These are phyloP conservation scores for Vimba vimba DNA, from an alignment of 2,113 vertebrate species.

Conservation along the genomic window DNA sequence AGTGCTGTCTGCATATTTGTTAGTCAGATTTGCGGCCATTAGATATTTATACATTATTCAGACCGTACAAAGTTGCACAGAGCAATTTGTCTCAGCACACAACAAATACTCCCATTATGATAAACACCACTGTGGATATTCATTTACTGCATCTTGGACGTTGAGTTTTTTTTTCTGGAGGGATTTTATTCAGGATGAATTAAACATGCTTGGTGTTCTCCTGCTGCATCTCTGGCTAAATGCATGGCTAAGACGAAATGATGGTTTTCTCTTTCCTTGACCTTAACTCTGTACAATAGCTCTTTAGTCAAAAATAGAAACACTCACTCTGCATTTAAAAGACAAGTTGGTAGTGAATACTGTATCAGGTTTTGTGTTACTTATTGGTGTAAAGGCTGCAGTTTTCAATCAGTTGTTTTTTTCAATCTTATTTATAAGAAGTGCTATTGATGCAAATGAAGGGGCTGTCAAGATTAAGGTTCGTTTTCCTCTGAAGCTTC, in stretches of 20 bases:
- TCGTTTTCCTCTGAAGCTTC: neutral
- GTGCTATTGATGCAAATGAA: neutral
- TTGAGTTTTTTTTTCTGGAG: neutral
- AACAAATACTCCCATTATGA: neutral
- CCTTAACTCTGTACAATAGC: neutral
- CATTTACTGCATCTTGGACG: neutral
- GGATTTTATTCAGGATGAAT: too few species aligned
- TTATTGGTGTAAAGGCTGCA: neutral
- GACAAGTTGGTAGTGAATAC: neutral
- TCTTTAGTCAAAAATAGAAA: slow-evolving; percentile 40
- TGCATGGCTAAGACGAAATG: too few species aligned
- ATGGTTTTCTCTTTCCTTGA: neutral
- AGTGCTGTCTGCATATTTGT: neutral
- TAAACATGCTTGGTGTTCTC: too few species aligned
- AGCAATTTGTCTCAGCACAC: neutral
- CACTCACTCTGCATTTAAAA: slow-evolving; percentile 16
- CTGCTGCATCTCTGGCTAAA: too few species aligned
- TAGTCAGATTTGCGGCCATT: neutral
- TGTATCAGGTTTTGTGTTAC: neutral
- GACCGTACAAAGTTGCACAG: neutral
- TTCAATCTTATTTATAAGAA: neutral
- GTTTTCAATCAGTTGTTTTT: neutral
- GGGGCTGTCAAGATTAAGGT: neutral
- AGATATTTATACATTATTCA: slow-evolving; percentile 24
- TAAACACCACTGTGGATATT: neutral